Conservation (phyloP, 2,888 invertebrate species). For the Drosophila infuscata region DNA sequence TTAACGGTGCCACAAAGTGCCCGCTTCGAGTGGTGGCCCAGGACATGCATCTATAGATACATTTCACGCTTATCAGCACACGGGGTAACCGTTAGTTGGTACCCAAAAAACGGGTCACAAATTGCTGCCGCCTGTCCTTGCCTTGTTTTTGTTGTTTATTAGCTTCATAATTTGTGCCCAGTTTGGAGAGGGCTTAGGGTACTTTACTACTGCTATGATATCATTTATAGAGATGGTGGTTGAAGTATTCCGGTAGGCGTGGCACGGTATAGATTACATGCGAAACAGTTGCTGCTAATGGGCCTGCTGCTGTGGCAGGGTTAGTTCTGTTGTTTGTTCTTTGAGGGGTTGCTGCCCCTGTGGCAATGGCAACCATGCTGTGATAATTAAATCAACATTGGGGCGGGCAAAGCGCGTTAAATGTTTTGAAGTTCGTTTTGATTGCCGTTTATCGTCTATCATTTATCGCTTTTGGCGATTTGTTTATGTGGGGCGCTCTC, state of each 20-base stretch:
- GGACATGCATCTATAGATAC: slow-evolving; percentile 45
- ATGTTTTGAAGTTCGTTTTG: slow-evolving; percentile 72
- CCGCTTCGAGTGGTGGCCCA: slow-evolving; percentile 61
- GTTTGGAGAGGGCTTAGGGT: slow-evolving; percentile 44
- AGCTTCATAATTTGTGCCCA: slow-evolving; percentile 79
- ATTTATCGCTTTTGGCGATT: slow-evolving; percentile 30
- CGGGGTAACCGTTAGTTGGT: not conserved
- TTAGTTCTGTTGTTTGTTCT: not conserved
- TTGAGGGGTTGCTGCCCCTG: slow-evolving; percentile 35
- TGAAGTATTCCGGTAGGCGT: slow-evolving; percentile 59
- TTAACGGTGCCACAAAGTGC: slow-evolving; percentile 43
- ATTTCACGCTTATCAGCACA: slow-evolving; percentile 82
- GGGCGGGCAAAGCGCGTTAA: slow-evolving; percentile 54
- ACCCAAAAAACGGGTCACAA: slow-evolving; percentile 47
- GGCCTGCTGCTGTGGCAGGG: slow-evolving; percentile 35
- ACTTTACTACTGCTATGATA: slow-evolving; percentile 12
- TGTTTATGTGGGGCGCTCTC: not conserved
- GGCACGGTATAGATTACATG: slow-evolving; percentile 75
- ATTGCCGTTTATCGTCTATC: slow-evolving; percentile 62
- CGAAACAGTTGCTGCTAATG: slow-evolving; percentile 75
- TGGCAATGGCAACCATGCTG: slow-evolving; percentile 71
- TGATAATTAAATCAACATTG: slow-evolving; percentile 77
- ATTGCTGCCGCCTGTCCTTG: slow-evolving; percentile 58
- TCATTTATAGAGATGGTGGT: slow-evolving; percentile 46
- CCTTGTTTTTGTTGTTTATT: slow-evolving; percentile 68